Base-by-base conservation (phyloP, 2,113 vertebrate genomes). In the Aix galericulata region DNA sequence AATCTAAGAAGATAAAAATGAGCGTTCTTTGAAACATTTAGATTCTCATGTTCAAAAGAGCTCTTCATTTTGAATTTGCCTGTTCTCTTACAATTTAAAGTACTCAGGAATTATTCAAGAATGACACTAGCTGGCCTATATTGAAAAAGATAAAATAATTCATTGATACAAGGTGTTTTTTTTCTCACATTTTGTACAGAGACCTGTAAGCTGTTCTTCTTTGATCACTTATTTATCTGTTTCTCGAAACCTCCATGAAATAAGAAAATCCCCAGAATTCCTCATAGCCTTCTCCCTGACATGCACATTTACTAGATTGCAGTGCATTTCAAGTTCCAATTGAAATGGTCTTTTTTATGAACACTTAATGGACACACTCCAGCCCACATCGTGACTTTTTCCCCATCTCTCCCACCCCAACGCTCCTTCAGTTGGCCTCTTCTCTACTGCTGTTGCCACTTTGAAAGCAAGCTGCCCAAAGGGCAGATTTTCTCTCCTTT, bases 221-320 rank as follows among this genome's bases (percentile, higher is more conserved):
- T 85, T 76, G 29, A 23, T 82, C 44, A 59, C 11, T 56, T 89
- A 40, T 77, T 88, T 46, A 71, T 5, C 46, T 64, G 34, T 92
- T 82, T 95, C 58, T 91, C 48, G 72, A 44, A 93, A 91, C 73
- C 60, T 86, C 42, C 86, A 84, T 69, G 91, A 96, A 95, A 79
- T 83, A 78, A 34, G 31, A 81, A 86, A 92, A 60, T 76, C 62
- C 64, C 26, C 66, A 53, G 38, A 85, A 67, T 66, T 91, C 71
- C 68, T 64, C 68, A 48, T 44, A 82, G 77, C 38, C 44, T 89
- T 69, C 63, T 79, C 50, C 4, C 55, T 82, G 81, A 78, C 53
- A 78, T 56, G 55, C 50, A 46, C 29, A 23, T 87, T 94, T 96
- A 84, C 93, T 91, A 82, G 88, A 87, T 68, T 75, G 81, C 92